Evolutionary conservation across 2,888 invertebrate species (phyloP), one percentile per base, ranked within the genome.

Genomic region (Perizoma flavofasciatum): DNA sequence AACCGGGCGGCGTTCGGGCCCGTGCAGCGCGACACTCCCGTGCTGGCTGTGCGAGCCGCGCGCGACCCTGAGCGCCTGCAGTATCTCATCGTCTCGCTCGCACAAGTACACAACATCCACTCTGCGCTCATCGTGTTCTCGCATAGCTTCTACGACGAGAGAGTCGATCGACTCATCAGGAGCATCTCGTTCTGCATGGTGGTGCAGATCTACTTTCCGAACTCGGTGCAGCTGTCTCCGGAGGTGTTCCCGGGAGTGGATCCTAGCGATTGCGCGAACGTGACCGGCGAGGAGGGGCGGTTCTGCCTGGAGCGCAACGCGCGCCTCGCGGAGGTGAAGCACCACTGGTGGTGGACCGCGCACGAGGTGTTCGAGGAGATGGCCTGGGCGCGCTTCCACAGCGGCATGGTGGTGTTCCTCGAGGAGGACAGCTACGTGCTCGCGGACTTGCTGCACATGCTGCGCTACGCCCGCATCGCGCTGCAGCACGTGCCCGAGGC

Each of bases 401-500:
- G 95, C 49, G 96, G 96, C 4, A 97, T 93, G 70, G 86, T 94
- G 39, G 78, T 96, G 61, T 96, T 96, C 77, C 81, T 95, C 8
- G 94, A 94, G 33, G 78, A 85, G 61, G 69, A 75, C 46, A 69
- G 77, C 54, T 77, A 75, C 59, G 83, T 82, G 3, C 69, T 81
- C 7, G 80, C 85, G 0, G 86, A 85, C 54, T 54, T 81, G 61
- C 85, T 97, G 34, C 94, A 95, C 55, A 94, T 95, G 68, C 89
- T 97, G 43, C 95, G 95, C 77, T 84, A 97, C 63, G 95, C 95
- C 4, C 92, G 81, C 94, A 95, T 95, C 0, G 95, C 96, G 59
- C 87, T 97, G 48, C 95, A 96, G 0, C 96, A 97, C 75, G 94
- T 95, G 1, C 95, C 95, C 56, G 88, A 97, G 34, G 94, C 95